Percentiles rank a stretch among this genome's conserved stretches.
These are phyloP conservation scores for Cantharis nigra DNA, from an alignment of 2,888 invertebrate genomes.

Conservation along the genomic window DNA sequence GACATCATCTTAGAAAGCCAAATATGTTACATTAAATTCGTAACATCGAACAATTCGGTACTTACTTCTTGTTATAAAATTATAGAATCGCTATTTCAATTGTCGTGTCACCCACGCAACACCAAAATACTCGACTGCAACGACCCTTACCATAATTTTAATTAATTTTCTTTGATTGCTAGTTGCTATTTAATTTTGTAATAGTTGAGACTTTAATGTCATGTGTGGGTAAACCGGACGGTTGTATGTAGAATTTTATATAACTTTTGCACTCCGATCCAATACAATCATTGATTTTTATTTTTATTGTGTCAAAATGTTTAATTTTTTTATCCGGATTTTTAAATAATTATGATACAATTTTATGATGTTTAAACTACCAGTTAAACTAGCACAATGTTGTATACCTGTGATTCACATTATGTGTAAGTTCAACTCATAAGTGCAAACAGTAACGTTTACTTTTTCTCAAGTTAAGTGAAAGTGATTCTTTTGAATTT, in stretches of 20 bases:
- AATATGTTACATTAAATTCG: constrained; percentile 8
- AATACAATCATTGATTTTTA: neutral
- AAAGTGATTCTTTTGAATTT: neutral
- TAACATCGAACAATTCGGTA: neutral
- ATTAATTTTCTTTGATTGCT: neutral
- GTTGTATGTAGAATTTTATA: constrained; percentile 1
- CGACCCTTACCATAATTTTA: neutral
- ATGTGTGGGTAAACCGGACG: constrained; percentile 25
- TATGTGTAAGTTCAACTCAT: neutral
- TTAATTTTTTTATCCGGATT: neutral
- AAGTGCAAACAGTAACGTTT: neutral
- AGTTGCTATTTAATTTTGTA: constrained; percentile 1
- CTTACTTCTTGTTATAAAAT: neutral
- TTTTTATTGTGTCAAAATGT: neutral
- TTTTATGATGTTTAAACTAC: neutral
- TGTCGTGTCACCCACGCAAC: neutral
- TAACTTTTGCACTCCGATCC: neutral
- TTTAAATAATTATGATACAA: neutral
- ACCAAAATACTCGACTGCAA: neutral
- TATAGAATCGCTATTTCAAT: neutral
- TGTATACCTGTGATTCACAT: constrained; percentile 3
- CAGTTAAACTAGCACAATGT: neutral
- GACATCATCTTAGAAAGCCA: constrained; percentile 24
- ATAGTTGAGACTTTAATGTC: constrained; percentile 4
- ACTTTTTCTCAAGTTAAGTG: neutral